phyloP scores from a whole-genome alignment of 1,140 invertebrate genomes.

The Coptotermes formosanus region DNA sequence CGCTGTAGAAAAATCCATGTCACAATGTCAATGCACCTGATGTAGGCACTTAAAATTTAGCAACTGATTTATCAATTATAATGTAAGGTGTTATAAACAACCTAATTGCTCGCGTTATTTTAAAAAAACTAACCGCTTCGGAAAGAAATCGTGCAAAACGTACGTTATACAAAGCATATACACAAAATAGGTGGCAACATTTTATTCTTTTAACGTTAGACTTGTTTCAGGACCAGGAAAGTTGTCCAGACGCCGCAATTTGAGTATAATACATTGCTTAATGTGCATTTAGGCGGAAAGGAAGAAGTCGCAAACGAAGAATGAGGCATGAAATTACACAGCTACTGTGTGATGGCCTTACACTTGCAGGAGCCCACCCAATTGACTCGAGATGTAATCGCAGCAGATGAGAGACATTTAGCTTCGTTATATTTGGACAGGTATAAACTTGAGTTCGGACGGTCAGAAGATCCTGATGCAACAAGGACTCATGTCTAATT shows the following conservation, averaged over 20 bases:
- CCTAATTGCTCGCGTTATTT: too few relatives aligned
- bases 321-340: not conserved
- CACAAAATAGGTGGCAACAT: not conserved
- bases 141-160: too few relatives aligned
- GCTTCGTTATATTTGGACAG: constrained; percentile 18
- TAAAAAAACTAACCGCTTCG: too few relatives aligned
- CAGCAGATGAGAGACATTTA: constrained; percentile 4
- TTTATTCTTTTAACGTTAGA: not conserved
- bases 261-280: not conserved
- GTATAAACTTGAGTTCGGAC: not conserved
- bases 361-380: not conserved
- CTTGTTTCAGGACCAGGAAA: not conserved
- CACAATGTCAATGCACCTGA: too few relatives aligned
- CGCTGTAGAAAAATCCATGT: too few relatives aligned
- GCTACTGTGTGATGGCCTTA: not conserved
- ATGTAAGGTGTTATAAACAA: too few relatives aligned
- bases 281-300: not conserved
- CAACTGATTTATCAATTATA: too few relatives aligned
- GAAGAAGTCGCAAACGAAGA: not conserved
- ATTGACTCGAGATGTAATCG: not conserved
- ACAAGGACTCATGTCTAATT: too few relatives aligned
- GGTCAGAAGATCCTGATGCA: too few relatives aligned
- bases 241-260: not conserved
- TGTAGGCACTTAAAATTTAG: too few relatives aligned
- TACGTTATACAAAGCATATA: too few relatives aligned